Evolutionary conservation across 2,797 vertebrate genomes (phyloP), one percentile per base, ranked within the genome.

Genomic region (Siniperca scherzeri): DNA sequence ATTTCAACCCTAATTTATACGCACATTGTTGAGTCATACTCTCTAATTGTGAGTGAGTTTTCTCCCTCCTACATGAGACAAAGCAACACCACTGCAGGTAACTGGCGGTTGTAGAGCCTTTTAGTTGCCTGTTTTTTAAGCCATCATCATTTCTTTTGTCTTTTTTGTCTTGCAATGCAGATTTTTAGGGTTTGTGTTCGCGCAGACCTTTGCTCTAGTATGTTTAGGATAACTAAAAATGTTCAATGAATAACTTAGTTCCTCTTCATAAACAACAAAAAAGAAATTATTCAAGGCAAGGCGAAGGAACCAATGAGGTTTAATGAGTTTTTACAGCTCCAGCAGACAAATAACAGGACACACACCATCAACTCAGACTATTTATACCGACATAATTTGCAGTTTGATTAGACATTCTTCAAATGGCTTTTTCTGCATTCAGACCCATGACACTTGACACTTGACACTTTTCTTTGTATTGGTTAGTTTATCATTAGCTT

Each of bases 321-420:
- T 82, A 74, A 78, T 81, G 77, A 83, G 61, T 61, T 82, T 80
- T 75, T 53, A 70, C 52, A 27, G 78, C 84, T 52, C 11, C 68
- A 25, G 66, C 21, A 56, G 75, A 46, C 64, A 72, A 42, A 69
- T 44, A 60, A 83, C n/a, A 44, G 42, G 65, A 77, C 69, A 46
- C 81, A 67, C 66, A 60, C 25, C 72, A 80, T 71, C 56, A 79
- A 40, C 72, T 66, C 60, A 9, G 25, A 42, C 57, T 76, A 48
- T 86, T 86, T 76, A 80, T 73, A 66, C 70, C 7, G 0, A 7
- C 59, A 19, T 53, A 25, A 57, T 70, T 68, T 59, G 30, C 42
- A 56, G 25, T 70, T 60, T 76, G 46, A 82, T 68, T 65, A 59
- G 10, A 77, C 16, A 30, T 74, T 53, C 55, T 67, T 52, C 27